A percentile compares a stretch with the other conserved stretches of the same genome.
Conservation (phyloP, 2,888 invertebrate genomes). For the Acheta domesticus region DNA sequence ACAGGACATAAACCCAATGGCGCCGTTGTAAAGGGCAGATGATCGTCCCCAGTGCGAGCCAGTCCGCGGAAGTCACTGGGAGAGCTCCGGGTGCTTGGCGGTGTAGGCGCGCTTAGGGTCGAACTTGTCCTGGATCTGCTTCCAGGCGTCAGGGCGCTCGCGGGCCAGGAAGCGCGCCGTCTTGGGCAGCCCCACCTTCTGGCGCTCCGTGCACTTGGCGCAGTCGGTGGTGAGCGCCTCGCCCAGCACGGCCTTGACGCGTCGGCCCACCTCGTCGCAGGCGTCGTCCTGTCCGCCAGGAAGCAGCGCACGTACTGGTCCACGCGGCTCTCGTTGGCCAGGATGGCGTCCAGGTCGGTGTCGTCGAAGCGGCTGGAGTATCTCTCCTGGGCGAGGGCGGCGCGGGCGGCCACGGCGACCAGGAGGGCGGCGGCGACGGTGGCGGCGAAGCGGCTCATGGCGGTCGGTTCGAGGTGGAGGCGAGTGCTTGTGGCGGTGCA, state of each 20-base stretch:
- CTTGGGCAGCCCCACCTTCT: background rate
- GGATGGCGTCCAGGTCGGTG: background rate
- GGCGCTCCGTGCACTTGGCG: background rate
- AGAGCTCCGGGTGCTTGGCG: background rate
- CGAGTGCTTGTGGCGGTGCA: too few species aligned
- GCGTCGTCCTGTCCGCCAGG: background rate
- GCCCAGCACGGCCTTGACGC: background rate
- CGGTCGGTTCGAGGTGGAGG: too few species aligned
- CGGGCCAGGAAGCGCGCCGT: background rate
- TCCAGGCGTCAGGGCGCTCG: background rate
- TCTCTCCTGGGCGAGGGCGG: background rate
- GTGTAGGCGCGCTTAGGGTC: background rate
- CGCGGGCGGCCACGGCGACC: too few species aligned
- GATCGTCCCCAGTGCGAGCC: too few species aligned
- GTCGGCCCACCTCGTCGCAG: background rate
- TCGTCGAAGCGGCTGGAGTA: background rate
- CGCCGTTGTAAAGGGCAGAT: too few species aligned
- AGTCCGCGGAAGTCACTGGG: background rate
- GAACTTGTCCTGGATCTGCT: background rate
- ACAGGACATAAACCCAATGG: too few species aligned
- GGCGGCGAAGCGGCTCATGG: too few species aligned
- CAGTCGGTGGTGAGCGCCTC: background rate
- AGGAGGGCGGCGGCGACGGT: too few species aligned
- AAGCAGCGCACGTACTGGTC: background rate
- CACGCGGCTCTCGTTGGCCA: background rate